Conservation (phyloP, 2,888 invertebrate species). For the Beris morrisii region DNA sequence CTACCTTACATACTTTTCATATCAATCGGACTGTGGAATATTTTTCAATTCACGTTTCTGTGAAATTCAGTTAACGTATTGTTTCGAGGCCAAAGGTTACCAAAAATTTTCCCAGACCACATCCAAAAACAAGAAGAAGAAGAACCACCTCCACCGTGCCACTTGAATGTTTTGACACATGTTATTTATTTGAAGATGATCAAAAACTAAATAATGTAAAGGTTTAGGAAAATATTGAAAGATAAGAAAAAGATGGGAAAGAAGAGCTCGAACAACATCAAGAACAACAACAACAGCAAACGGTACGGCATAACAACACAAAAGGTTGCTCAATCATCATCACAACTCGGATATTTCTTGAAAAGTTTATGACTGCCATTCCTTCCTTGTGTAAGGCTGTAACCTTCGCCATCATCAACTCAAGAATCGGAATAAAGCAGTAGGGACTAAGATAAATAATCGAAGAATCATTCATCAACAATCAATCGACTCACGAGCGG, state of each 20-base stretch:
- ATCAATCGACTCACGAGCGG: conserved; percentile 31
- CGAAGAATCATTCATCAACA: conserved; percentile 33
- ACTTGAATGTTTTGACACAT: conserved; percentile 30
- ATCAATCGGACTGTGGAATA: background rate
- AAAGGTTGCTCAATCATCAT: conserved; percentile 31
- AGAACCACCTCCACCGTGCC: conserved; percentile 14
- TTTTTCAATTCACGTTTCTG: conserved; percentile 21
- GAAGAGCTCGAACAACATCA: conserved; percentile 1
- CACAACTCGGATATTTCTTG: conserved; percentile 27
- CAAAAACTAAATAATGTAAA: conserved; percentile 26
- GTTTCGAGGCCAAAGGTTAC: conserved; percentile 19
- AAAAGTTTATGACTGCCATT: conserved; percentile 28
- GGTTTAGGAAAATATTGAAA: conserved; percentile 26
- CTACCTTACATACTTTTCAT: no score
- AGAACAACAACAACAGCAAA: conserved; percentile 5
- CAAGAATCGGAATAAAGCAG: conserved; percentile 23
- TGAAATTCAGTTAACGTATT: conserved; percentile 23
- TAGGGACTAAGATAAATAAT: conserved; percentile 31
- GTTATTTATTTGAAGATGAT: conserved; percentile 30
- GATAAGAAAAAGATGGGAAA: conserved; percentile 14
- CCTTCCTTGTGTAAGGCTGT: conserved; percentile 10
- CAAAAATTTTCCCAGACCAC: conserved; percentile 21
- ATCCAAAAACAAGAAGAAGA: conserved; percentile 2
- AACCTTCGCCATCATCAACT: conserved; percentile 29
- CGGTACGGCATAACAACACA: conserved; percentile 18